Evolutionary conservation across 2,113 vertebrate genomes (phyloP).

Genomic region (human): GRCh38 chr6:99532501-99533000

Average conservation of each 20-base stretch:
- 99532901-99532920: no score
- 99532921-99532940: no score
- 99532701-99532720: background rate
- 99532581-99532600: conserved; percentile 39
- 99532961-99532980: no score
- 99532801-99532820: background rate
- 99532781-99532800: conserved; percentile 17
- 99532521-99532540: background rate
- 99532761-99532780: background rate
- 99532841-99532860: background rate
- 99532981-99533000: no score
- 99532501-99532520: background rate
- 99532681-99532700: background rate
- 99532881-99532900: no score
- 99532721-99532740: background rate
- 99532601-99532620: background rate
- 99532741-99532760: background rate
- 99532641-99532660: background rate
- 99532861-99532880: background rate
- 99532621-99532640: background rate
- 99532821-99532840: background rate
- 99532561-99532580: background rate
- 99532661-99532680: background rate
- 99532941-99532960: no score
- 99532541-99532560: background rate